Conservation (phyloP, 1,140 invertebrate species). For the Hyphantria cunea region DNA sequence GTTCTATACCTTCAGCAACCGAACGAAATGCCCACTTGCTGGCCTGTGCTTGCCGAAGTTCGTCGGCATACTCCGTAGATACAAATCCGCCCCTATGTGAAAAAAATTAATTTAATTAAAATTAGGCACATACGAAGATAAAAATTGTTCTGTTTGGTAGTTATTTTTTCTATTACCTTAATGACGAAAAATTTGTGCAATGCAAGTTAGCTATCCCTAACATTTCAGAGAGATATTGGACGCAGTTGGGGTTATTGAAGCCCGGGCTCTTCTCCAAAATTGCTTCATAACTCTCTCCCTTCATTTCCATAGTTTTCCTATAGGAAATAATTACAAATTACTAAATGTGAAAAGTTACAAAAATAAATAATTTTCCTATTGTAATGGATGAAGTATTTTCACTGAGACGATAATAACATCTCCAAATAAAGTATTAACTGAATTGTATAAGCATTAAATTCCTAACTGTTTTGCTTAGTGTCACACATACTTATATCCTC, state of each 20-base stretch:
- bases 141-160: too few relatives aligned
- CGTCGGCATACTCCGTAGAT: conserved; percentile 90
- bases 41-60: conserved; percentile 93
- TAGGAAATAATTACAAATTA: conserved; percentile 51
- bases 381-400: conserved; percentile 42
- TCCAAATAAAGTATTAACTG: conserved; percentile 39
- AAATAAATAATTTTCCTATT: conserved; percentile 41
- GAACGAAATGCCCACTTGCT: conserved; percentile 96
- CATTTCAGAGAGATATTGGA: conserved; percentile 88
- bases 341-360: conserved; percentile 11
- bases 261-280: conserved; percentile 92
- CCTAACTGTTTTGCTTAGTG: conserved; percentile 65
- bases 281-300: conserved; percentile 91
- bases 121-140: too few relatives aligned
- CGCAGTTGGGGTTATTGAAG: conserved; percentile 95
- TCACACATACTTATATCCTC: conserved; percentile 76
- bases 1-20: conserved; percentile 95
- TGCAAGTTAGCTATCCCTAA: conserved; percentile 87
- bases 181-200: conserved; percentile 88
- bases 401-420: conserved; percentile 43
- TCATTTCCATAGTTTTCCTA: conserved; percentile 90
- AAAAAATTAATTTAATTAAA: conserved; percentile 11
- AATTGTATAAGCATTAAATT: conserved; percentile 60
- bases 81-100: conserved; percentile 87
- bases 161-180: conserved; percentile 83